Evolutionary conservation across 2,888 invertebrate genomes (phyloP), one percentile per base, ranked within the genome.

Genomic region (Keiferia lycopersicella): DNA sequence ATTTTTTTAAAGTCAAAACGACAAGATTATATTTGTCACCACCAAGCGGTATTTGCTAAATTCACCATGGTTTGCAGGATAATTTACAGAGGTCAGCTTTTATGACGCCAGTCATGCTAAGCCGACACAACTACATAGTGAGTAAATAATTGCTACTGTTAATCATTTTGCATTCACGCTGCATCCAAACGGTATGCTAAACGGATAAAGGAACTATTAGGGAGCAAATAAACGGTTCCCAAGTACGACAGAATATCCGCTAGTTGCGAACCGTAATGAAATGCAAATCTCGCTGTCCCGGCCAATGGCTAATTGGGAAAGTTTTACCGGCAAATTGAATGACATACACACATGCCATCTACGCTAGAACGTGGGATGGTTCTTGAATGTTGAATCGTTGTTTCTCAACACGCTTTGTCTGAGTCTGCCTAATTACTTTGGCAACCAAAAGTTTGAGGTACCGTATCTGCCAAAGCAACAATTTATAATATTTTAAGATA

Each of bases 291-390:
- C 41, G 26, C 45, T 60, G 30, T 38, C 56, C 60, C 41, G 60
- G 39, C 38, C 60, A 45, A 26, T 60, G 16, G 60, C 26, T 60
- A 60, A 60, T 60, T 60, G 60, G 60, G n/a, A 20, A 60, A 60
- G 45, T 60, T 60, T 16, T 38, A 20, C 58, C n/a, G 8, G 56
- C n/a, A 45, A 45, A 45, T 45, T 45, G 45, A 45, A 45, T 45
- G 45, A 45, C 45, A 45, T 45, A 45, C 26, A 26, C 26, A 26
- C 45, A 45, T 45, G 45, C 45, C 45, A 45, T 45, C n/a, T n/a
- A n/a, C 45, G 45, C 45, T n/a, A 4, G 45, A 45, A 16, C 16
- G 45, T 16, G 16, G 45, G n/a, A 45, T 16, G n/a, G n/a, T n/a
- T 45, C 45, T 45, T 45, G 45, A 45, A 45, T 45, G 45, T 45